Percentiles rank a stretch among this genome's conserved stretches.
Conservation (phyloP, 2,113 vertebrate species). For the Galeopterus variegatus region DNA sequence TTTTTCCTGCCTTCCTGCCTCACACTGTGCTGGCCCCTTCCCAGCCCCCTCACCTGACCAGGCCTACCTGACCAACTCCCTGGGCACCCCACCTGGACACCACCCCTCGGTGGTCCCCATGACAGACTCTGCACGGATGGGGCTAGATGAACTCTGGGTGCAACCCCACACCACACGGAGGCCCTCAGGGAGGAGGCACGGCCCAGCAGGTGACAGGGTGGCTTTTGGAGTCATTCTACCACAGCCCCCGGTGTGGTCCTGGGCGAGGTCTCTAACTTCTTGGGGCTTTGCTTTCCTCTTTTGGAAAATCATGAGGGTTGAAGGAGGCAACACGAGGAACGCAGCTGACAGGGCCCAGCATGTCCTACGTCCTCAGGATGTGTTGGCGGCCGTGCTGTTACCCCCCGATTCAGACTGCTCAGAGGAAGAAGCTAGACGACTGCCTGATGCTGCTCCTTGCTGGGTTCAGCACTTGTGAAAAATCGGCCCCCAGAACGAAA, state of each 20-base stretch:
- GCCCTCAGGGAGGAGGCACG: fast-evolving
- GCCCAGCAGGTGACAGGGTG: not conserved
- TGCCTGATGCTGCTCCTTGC: fast-evolving
- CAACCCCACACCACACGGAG: not conserved
- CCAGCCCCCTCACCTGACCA: too few species aligned
- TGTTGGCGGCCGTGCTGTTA: not conserved
- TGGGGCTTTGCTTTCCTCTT: not conserved
- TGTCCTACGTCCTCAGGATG: too few species aligned
- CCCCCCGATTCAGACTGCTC: not conserved
- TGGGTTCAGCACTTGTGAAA: not conserved
- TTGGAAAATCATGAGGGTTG: not conserved
- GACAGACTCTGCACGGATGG: not conserved
- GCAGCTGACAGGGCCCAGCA: not conserved
- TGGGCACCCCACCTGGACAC: not conserved
- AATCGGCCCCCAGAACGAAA: not conserved
- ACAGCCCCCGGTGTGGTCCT: not conserved
- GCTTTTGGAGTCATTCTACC: not conserved
- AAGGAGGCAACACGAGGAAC: too few species aligned
- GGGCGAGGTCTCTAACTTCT: not conserved
- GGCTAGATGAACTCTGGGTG: not conserved
- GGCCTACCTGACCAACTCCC: not conserved
- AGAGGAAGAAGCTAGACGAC: fast-evolving
- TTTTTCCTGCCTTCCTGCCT: not conserved
- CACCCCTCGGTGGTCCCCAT: not conserved
- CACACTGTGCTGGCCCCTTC: not conserved